Evolutionary conservation across 2,797 vertebrate genomes (phyloP).

Genomic region (Diceros bicornis): DNA sequence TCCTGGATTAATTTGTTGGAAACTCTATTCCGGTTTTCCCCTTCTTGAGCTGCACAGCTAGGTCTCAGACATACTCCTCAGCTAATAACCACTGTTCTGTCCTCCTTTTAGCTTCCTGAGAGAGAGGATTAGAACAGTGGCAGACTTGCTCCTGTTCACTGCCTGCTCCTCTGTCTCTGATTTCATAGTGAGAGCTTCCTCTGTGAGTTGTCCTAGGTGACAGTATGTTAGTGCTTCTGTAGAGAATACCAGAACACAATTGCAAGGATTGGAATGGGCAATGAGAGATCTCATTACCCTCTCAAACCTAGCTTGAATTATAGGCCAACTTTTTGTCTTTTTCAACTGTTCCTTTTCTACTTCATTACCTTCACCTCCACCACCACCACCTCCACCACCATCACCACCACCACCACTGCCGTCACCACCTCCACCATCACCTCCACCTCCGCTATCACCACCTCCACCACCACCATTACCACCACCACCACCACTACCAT

Average conservation of each 20-base stretch:
- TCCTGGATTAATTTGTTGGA: not conserved
- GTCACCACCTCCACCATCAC: rapidly evolving
- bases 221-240: not conserved
- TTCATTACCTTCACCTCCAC: not conserved
- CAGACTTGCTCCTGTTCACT: not conserved
- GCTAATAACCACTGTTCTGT: not conserved
- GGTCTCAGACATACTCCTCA: not conserved
- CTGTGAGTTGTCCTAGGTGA: not conserved
- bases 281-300: not conserved
- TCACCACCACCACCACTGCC: too few species aligned
- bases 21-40: not conserved
- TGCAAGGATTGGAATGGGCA: not conserved
- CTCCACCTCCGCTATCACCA: too few species aligned
- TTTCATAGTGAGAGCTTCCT: not conserved
- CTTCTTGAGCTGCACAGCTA: not conserved
- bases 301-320: not conserved
- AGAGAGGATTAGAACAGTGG: not conserved
- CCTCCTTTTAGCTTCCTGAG: not conserved
- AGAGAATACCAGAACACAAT: not conserved
- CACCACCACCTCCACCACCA: too few species aligned
- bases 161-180: not conserved
- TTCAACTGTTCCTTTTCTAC: not conserved
- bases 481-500: too few species aligned
- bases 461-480: not conserved
- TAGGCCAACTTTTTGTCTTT: not conserved